These are phyloP conservation scores for Trichoplusia ni DNA, from an alignment of 1,140 invertebrate genomes.

Conservation along the genomic window DNA sequence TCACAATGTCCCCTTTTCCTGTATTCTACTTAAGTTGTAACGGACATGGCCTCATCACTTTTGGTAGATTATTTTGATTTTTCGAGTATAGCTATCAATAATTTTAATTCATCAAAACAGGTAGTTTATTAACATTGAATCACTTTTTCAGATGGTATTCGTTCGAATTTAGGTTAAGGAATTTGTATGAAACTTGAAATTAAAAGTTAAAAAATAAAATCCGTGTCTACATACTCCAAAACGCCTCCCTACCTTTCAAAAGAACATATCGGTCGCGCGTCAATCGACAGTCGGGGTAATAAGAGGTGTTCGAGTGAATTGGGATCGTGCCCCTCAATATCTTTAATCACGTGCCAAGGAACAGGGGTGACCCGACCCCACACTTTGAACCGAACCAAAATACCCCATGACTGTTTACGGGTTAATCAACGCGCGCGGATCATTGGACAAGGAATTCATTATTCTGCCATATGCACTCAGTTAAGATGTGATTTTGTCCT, in stretches of 20 bases:
- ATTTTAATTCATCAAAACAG: not conserved
- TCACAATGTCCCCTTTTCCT: slow-evolving; percentile 32
- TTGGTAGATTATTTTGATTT: not conserved
- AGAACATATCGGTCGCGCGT: slow-evolving; percentile 29
- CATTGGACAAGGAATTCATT: slow-evolving; percentile 42
- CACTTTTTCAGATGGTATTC: no score
- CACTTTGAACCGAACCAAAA: slow-evolving; percentile 51
- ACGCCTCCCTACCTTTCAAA: no score
- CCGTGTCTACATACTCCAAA: no score
- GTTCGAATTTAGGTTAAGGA: no score
- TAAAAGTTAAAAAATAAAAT: no score
- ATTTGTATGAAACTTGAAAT: no score
- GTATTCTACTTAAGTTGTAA: slow-evolving; percentile 6
- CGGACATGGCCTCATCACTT: no score
- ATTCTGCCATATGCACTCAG: slow-evolving; percentile 32
- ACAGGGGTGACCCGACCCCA: slow-evolving; percentile 52
- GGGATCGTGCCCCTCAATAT: slow-evolving; percentile 63
- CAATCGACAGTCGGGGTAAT: slow-evolving; percentile 59
- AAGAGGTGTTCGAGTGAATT: slow-evolving; percentile 54
- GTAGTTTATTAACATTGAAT: not conserved
- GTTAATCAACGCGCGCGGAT: slow-evolving; percentile 54
- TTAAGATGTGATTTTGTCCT: slow-evolving; percentile 23
- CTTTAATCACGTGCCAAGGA: slow-evolving; percentile 60
- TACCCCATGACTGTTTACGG: slow-evolving; percentile 59
- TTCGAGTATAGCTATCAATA: not conserved